Evolutionary conservation across 2,888 invertebrate genomes (phyloP).

Genomic region (Heliconius ismenius): DNA sequence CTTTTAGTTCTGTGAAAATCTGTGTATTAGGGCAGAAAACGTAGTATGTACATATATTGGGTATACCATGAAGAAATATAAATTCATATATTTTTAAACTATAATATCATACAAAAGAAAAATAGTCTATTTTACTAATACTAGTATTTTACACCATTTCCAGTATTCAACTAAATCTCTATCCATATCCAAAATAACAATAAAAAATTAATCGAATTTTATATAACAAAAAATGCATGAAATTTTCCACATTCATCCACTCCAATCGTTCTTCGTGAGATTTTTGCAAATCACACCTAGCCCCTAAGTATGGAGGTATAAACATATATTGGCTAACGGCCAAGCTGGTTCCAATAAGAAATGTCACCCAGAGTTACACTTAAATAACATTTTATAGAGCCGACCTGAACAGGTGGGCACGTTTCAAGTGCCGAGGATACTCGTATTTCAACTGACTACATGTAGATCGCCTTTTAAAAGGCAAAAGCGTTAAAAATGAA

Average conservation of each 20-base stretch:
- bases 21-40: neutral
- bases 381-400: slow-evolving; percentile 41
- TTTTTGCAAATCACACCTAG: slow-evolving; percentile 39
- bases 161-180: too few species aligned
- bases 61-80: neutral
- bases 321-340: slow-evolving; percentile 40
- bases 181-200: neutral
- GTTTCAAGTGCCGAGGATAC: slow-evolving; percentile 29
- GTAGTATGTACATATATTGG: neutral
- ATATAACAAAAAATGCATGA: slow-evolving; percentile 8
- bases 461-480: slow-evolving; percentile 38
- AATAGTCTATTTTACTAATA: too few species aligned
- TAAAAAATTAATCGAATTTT: slow-evolving; percentile 10
- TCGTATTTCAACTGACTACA: slow-evolving; percentile 30
- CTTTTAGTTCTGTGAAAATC: accelerated
- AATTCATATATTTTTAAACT: too few species aligned
- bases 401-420: slow-evolving; percentile 42
- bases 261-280: slow-evolving; percentile 19
- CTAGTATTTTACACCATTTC: too few species aligned
- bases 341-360: slow-evolving; percentile 42
- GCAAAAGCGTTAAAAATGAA: slow-evolving; percentile 38
- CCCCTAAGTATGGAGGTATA: slow-evolving; percentile 35
- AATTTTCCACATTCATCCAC: slow-evolving; percentile 1
- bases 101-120: too few species aligned
- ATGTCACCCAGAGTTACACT: slow-evolving; percentile 41